A percentile compares a stretch with the other conserved stretches of the same genome.
Evolutionary conservation across 2,888 invertebrate species (phyloP).

Genomic region (Ennomos quercinarius): DNA sequence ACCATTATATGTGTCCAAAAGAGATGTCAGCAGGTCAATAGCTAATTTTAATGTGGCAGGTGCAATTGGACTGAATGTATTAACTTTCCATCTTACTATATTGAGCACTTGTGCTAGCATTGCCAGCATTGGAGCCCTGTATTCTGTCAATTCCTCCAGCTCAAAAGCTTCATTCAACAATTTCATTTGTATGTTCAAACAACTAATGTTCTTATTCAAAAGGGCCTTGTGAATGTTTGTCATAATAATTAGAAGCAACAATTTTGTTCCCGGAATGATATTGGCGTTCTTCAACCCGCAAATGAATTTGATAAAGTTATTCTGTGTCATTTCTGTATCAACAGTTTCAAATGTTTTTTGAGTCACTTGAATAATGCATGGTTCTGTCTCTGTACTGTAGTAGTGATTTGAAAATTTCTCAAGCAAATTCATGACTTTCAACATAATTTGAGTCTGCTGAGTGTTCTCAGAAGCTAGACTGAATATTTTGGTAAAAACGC

Average conservation of each 20-base stretch:
- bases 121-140: slow-evolving; percentile 71
- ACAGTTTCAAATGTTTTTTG: slow-evolving; percentile 55
- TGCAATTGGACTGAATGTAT: slow-evolving; percentile 55
- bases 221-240: slow-evolving; percentile 68
- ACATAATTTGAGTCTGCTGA: slow-evolving; percentile 67
- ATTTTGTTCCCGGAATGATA: slow-evolving; percentile 58
- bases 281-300: slow-evolving; percentile 56
- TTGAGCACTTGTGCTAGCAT: slow-evolving; percentile 74
- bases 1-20: slow-evolving; percentile 60
- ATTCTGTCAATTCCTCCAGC: slow-evolving; percentile 59
- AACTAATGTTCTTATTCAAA: slow-evolving; percentile 52
- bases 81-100: slow-evolving; percentile 66
- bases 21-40: slow-evolving; percentile 57
- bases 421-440: slow-evolving; percentile 61
- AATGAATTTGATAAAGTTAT: slow-evolving; percentile 65
- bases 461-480: slow-evolving; percentile 62
- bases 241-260: slow-evolving; percentile 70
- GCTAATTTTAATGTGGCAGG: slow-evolving; percentile 60
- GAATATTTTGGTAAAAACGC: slow-evolving; percentile 66
- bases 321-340: slow-evolving; percentile 54
- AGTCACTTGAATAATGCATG: slow-evolving; percentile 59
- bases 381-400: slow-evolving; percentile 66
- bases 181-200: slow-evolving; percentile 59
- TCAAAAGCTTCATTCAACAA: slow-evolving; percentile 57
- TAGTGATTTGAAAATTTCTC: slow-evolving; percentile 63